Base-by-base conservation (phyloP, 2,113 vertebrate genomes). In the Trinectes maculatus region DNA sequence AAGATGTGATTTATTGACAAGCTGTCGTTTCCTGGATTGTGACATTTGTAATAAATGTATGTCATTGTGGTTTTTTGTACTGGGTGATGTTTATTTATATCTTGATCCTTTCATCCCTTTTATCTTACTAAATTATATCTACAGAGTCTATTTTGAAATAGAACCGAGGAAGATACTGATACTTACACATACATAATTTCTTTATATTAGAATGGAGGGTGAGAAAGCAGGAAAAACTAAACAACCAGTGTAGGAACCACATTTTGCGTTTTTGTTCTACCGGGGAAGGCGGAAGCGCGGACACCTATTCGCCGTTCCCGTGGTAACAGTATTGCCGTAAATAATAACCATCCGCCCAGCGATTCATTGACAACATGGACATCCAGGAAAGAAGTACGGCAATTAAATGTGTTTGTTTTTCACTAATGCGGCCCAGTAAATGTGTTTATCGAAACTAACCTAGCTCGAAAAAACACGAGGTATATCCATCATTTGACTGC, bases 1-100 rank as follows among this genome's bases (percentile, higher is more conserved):
- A 96, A 95, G 94, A 96, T 90, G 79, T 93, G 94, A 88, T 91
- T 91, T 91, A 93, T 79, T 87, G 79, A 86, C 77, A 63, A 87
- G 77, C 82, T 80, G 74, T 79, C 85, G 82, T 91, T 89, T 90
- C 85, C 74, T 91, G 84, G 82, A 84, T 89, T 91, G 88, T 93
- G 86, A 87, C 87, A 90, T 93, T 93, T 94, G 87, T 92, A 93
- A 93, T 92, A 93, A 92, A 92, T 85, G 79, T 92, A 87, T 95
- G 93, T 94, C 85, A 69, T 90, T 92, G 91, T 89, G 90, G 86
- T 89, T 82, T 6, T 19, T 21, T 18, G 25, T 74, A 54, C 31
- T 53, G 19, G 18, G 21, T 83, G 19, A 16, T 66, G 2, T 26
- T 51, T 77, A 62, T 46, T 53, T 65, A n/a, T 19, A 49, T 43